Percentiles rank a stretch among this genome's conserved stretches.
phyloP scores from a whole-genome alignment of 2,113 vertebrate genomes.

The Synchiropus splendidus region DNA sequence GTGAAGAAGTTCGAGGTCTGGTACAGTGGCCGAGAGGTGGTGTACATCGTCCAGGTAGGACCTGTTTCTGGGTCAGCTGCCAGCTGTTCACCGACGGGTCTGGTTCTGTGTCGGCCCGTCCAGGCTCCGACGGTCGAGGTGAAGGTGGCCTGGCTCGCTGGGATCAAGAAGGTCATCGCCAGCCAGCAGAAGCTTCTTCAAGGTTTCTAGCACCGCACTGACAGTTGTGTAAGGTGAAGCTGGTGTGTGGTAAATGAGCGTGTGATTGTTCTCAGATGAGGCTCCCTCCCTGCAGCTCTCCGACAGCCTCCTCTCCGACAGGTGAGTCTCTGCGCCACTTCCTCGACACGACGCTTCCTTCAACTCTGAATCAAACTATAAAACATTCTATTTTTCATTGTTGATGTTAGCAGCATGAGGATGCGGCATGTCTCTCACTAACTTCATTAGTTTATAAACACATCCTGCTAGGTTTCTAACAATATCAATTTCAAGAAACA shows the following conservation, averaged over 20 bases:
- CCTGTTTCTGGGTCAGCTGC: background rate
- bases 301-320: conserved; percentile 59
- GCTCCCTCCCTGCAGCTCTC: conserved; percentile 28
- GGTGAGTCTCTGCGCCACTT: conserved; percentile 64
- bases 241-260: background rate
- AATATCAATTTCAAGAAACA: no score
- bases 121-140: conserved; percentile 84
- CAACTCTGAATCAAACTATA: no score
- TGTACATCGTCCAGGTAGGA: conserved; percentile 86
- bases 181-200: conserved; percentile 76
- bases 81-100: no score
- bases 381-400: no score
- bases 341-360: no score
- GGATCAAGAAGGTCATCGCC: conserved; percentile 84
- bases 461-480: no score
- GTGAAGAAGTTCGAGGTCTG: conserved; percentile 94
- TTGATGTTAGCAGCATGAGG: no score
- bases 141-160: conserved; percentile 85
- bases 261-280: conserved; percentile 40
- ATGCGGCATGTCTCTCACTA: no score
- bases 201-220: conserved; percentile 69
- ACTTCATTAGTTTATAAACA: no score
- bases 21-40: conserved; percentile 85
- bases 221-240: no score
- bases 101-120: no score